A percentile compares a stretch with the other conserved stretches of the same genome.
Evolutionary conservation across 2,113 vertebrate genomes (phyloP).

Genomic region (Neoarius graeffei): DNA sequence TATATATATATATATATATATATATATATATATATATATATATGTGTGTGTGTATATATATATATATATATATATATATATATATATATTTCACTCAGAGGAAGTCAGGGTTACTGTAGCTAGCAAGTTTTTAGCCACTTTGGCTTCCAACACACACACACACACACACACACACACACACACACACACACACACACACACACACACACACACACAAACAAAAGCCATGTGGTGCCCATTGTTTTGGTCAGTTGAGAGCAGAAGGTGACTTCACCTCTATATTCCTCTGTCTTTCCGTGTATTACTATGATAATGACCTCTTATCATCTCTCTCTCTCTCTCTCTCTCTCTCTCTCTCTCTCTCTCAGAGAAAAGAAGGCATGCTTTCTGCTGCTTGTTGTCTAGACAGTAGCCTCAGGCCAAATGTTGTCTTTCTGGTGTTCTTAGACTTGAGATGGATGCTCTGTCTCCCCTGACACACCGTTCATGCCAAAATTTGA

Average conservation of each 20-base stretch:
- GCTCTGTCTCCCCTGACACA: slow-evolving; percentile 54
- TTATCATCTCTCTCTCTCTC: background rate
- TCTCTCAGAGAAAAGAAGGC: slow-evolving; percentile 23
- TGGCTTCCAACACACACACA: background rate
- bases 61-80: too few relatives aligned
- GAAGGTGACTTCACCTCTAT: background rate
- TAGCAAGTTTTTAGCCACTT: background rate
- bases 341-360: background rate
- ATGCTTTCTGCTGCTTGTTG: slow-evolving; percentile 58
- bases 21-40: too few relatives aligned
- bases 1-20: too few relatives aligned
- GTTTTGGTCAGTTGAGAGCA: background rate
- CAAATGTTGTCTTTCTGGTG: slow-evolving; percentile 59
- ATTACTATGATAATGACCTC: slow-evolving; percentile 1
- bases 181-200: too few relatives aligned
- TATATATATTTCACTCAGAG: background rate
- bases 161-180: too few relatives aligned
- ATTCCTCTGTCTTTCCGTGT: background rate
- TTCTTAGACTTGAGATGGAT: slow-evolving; percentile 58
- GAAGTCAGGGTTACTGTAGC: background rate
- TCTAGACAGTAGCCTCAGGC: slow-evolving; percentile 64
- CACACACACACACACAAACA: too few relatives aligned
- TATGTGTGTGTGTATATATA: too few relatives aligned
- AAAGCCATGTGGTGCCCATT: too few relatives aligned
- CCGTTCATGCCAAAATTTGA: slow-evolving; percentile 54